Percentiles rank a stretch among this genome's conserved stretches.
Evolutionary conservation across 1,140 invertebrate species (phyloP).

Genomic region (Whitmania pigra): DNA sequence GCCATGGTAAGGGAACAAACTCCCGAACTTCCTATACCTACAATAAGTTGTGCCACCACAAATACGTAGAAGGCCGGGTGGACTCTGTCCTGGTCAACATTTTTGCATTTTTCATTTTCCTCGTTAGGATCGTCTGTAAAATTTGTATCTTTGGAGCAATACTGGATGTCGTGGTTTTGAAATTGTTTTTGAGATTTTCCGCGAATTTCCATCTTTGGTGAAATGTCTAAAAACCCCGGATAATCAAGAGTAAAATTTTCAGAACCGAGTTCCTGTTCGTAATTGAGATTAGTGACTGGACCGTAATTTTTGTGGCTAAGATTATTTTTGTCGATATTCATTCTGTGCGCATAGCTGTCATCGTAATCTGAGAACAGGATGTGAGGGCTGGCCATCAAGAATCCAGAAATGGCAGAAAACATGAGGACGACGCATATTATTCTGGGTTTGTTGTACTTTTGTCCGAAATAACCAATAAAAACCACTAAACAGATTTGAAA

Average conservation of each 20-base stretch:
- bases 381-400: constrained; percentile 33
- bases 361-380: constrained; percentile 23
- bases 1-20: constrained; percentile 23
- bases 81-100: not conserved
- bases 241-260: not conserved
- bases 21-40: constrained; percentile 20
- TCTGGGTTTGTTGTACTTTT: constrained; percentile 32
- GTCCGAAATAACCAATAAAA: constrained; percentile 30
- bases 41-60: constrained; percentile 14
- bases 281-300: not conserved
- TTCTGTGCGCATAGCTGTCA: not conserved
- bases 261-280: no score
- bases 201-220: not conserved
- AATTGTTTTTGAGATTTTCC: not conserved
- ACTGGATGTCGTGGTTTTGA: not conserved
- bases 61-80: constrained; percentile 21
- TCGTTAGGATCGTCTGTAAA: not conserved
- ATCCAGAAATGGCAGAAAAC: constrained; percentile 31
- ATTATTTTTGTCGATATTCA: not conserved
- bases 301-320: not conserved
- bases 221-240: not conserved
- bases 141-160: constrained; percentile 1
- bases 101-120: not conserved
- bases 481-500: constrained; percentile 31
- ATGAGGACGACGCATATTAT: constrained; percentile 29